Evolutionary conservation across 2,797 vertebrate genomes (phyloP).

Genomic region (Dermochelys coriacea): DNA sequence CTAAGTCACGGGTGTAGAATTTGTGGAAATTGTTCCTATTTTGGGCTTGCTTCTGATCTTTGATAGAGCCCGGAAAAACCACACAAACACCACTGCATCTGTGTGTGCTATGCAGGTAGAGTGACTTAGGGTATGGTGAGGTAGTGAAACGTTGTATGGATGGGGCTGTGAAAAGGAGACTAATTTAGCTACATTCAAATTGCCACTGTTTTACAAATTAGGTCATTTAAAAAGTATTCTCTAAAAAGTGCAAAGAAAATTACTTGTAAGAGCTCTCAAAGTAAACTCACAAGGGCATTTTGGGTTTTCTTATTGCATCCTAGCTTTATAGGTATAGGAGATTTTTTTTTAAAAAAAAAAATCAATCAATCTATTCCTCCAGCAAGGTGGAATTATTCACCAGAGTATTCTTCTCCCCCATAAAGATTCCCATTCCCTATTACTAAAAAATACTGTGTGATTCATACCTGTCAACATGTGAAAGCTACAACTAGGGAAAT

Average conservation of each 20-base stretch:
- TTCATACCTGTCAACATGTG: accelerated
- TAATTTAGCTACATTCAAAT: too few relatives aligned
- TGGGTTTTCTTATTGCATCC: too few relatives aligned
- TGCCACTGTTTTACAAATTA: too few relatives aligned
- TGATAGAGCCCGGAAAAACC: accelerated
- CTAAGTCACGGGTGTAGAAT: accelerated
- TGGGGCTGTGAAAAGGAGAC: background rate
- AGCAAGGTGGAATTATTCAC: too few relatives aligned
- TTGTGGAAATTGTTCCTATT: background rate
- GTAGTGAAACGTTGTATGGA: background rate
- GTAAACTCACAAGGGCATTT: too few relatives aligned
- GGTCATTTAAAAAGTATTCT: too few relatives aligned
- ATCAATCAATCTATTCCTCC: too few relatives aligned
- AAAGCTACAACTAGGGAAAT: background rate
- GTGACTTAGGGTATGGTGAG: accelerated
- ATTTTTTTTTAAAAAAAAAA: too few relatives aligned
- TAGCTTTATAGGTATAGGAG: too few relatives aligned
- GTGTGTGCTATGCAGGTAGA: accelerated
- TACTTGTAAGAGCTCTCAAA: too few relatives aligned
- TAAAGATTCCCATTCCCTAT: background rate
- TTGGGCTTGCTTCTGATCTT: background rate
- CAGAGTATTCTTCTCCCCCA: too few relatives aligned
- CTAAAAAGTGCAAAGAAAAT: too few relatives aligned
- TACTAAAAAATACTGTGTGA: accelerated
- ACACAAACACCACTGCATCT: background rate